Evolutionary conservation across 2,113 vertebrate genomes (phyloP), one percentile per base, ranked within the genome.

Genomic region (Salvator merianae): DNA sequence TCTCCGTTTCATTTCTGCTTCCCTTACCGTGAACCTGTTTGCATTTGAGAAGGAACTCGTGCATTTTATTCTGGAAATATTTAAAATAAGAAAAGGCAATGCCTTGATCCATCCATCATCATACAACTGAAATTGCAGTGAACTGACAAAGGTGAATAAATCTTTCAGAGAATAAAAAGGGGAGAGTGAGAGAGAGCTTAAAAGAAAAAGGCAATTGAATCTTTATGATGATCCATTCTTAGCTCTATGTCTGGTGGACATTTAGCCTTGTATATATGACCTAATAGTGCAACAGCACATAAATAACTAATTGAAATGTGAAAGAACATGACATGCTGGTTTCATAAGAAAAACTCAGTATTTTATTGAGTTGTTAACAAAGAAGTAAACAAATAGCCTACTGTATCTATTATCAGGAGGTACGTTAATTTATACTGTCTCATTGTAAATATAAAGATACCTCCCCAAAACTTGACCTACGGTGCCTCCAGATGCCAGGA

Each of bases 61-160:
- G 80, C 34, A 72, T 89, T 92, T 87, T 80, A 74, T 65, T 55
- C 47, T 12, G 13, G 28, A 65, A 40, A 2, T 81, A 4, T 8
- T 34, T 40, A 1, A 9, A 53, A 36, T 40, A 1, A 7, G 53
- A 36, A 7, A 65, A 65, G 5, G 3, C n/a, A 20, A 22, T 59
- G 2, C 30, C 3, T 53, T 82, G 43, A 40, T 30, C 22, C 82
- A 0, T 24, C 26, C 80, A 0, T 24, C 26, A 34, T 79, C 81
- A 36, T 53, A 47, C 50, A 38, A 32, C 36, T 85, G 69, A 89
- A 83, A 50, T 53, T 36, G 55, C 0, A 1, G 77, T 83, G 81
- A 86, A 82, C 20, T 62, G 65, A 38, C 74, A 5, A 30, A 53
- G 43, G 59, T 5, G 84, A 75, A 70, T 85, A 82, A 9, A 63